Evolutionary conservation across 2,888 invertebrate genomes (phyloP), one percentile per base, ranked within the genome.

Genomic region (Drosophila pullipes): DNA sequence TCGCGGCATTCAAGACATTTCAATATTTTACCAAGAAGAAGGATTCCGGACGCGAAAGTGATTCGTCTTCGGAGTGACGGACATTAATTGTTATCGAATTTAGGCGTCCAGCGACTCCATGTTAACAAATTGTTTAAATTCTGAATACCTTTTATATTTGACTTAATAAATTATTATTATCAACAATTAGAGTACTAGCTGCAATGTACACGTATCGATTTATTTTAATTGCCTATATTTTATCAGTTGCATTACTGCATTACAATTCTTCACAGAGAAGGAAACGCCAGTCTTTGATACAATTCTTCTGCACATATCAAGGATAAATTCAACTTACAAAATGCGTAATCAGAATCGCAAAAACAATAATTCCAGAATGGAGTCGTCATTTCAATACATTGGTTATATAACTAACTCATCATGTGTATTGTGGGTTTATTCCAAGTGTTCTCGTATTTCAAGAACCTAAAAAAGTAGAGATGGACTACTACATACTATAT

Each of bases 1-100:
- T 81, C 54, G 89, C 72, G 2, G 89, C 89, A 3, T 89, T 74
- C 18, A 85, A 89, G 55, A 83, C 85, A 1, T 85, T 83, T 25
- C 74, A 86, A 49, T 81, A 73, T 50, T 85, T 85, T n/a, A 81
- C 78, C 0, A 74, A 81, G n/a, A 85, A 85, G 62, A 86, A 83
- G 50, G 35, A 61, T 7, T n/a, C 65, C 7, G 22, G 39, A 6
- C 11, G n/a, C 16, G 62, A 61, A 0, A 71, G 77, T 47, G 81
- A 76, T 25, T 83, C 83, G 4, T 70, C 74, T 4, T 83, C 81
- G 6, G 74, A 80, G 13, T 69, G 31, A 78, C 25, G 11, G n/a
- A 18, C 7, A 25, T 37, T 37, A 28, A 11, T 10, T 37, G 5
- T 41, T 41, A 41, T 50, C 31, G 22, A 49, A 73, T 37, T 59